A percentile compares a stretch with the other conserved stretches of the same genome.
These are phyloP conservation scores for Amblyopsis hoosieri DNA, from an alignment of 2,797 vertebrate genomes.

Conservation along the genomic window DNA sequence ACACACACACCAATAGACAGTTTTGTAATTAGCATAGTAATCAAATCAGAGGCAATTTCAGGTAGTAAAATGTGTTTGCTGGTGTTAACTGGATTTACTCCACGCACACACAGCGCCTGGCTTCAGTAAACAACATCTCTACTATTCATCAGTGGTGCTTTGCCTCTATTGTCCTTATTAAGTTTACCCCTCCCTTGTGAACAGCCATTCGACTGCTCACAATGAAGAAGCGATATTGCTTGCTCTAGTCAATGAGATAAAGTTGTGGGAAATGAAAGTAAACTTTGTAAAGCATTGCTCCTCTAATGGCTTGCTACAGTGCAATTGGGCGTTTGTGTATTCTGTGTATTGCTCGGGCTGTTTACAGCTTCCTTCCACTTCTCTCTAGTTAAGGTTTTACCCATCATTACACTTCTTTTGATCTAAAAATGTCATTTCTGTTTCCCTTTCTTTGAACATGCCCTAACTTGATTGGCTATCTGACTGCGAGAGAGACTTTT, in stretches of 20 bases:
- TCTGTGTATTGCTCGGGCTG: background rate
- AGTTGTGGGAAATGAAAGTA: slow-evolving; percentile 44
- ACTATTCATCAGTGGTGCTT: slow-evolving; percentile 65
- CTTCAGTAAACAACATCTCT: slow-evolving; percentile 60
- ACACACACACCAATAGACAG: slow-evolving; percentile 9
- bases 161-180: slow-evolving; percentile 65
- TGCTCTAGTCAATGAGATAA: slow-evolving; percentile 53
- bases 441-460: too few species aligned
- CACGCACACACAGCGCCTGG: slow-evolving; percentile 39
- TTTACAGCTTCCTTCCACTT: background rate
- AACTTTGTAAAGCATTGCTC: slow-evolving; percentile 54
- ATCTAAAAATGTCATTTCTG: too few species aligned
- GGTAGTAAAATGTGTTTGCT: slow-evolving; percentile 60
- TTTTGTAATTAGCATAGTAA: slow-evolving; percentile 73
- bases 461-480: too few species aligned
- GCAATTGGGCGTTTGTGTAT: background rate
- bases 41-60: slow-evolving; percentile 54
- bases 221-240: slow-evolving; percentile 65
- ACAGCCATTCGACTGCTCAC: slow-evolving; percentile 55
- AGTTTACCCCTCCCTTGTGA: slow-evolving; percentile 57
- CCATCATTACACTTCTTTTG: too few species aligned
- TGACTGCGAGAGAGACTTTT: too few species aligned
- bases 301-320: slow-evolving; percentile 6
- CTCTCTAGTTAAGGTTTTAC: too few species aligned
- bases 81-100: slow-evolving; percentile 65